Conservation (phyloP, 2,888 invertebrate species). For the Eueremaeus valkanovi region DNA sequence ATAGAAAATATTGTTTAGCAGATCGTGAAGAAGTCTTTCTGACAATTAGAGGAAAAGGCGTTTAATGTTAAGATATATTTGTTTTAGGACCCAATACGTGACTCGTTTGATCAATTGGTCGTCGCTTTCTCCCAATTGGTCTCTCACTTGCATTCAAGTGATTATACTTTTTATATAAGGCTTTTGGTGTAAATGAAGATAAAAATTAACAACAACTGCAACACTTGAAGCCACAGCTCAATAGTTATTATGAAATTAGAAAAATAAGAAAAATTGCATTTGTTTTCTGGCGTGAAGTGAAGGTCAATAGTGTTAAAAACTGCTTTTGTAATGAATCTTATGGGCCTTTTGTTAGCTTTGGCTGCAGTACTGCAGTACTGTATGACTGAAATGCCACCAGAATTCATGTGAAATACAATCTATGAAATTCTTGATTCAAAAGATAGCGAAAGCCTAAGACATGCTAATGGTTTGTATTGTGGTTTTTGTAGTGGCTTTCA, state of each 20-base stretch:
- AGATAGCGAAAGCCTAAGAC: conserved; percentile 10
- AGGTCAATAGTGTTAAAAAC: conserved; percentile 14
- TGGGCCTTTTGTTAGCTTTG: conserved; percentile 22
- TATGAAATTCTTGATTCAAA: conserved; percentile 6
- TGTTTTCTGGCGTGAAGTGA: conserved; percentile 15
- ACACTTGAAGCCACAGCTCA: not conserved
- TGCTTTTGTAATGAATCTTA: not conserved
- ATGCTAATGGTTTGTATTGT: not conserved
- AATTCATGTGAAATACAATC: conserved; percentile 28
- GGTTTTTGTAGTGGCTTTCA: too few relatives aligned
- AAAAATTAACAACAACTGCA: conserved; percentile 26
- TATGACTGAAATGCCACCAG: conserved; percentile 22
- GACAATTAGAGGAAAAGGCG: not conserved
- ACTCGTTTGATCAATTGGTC: conserved; percentile 14
- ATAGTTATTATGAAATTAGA: not conserved
- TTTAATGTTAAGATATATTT: conserved; percentile 13
- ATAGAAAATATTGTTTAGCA: not conserved
- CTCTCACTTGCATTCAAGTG: not conserved
- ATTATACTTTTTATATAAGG: not conserved
- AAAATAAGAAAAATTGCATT: conserved; percentile 20
- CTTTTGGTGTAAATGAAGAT: conserved; percentile 29
- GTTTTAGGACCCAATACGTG: conserved; percentile 13
- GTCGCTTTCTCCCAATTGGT: not conserved
- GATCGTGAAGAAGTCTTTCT: not conserved
- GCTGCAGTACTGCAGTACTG: too few relatives aligned